Evolutionary conservation across 1,140 invertebrate genomes (phyloP).

Genomic region (Anastrepha obliqua): DNA sequence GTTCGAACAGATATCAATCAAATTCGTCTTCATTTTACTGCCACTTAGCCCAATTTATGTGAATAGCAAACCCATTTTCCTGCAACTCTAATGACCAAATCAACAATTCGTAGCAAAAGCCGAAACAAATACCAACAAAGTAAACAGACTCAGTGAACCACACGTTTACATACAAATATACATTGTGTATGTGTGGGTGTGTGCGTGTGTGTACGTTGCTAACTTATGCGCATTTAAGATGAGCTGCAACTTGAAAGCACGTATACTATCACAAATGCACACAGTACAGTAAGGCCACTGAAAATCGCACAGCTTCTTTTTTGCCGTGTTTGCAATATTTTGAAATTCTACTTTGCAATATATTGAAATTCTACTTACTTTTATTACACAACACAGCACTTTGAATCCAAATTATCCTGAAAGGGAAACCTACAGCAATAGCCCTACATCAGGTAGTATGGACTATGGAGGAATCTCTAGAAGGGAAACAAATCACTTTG

Average conservation of each 20-base stretch:
- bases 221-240: constrained; percentile 7
- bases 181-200: neutral
- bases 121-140: constrained; percentile 7
- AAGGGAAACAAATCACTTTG: too few relatives aligned
- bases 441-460: too few relatives aligned
- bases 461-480: too few relatives aligned
- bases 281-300: too few relatives aligned
- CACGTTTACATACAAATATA: neutral
- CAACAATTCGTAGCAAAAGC: neutral
- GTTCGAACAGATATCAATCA: neutral
- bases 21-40: neutral
- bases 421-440: too few relatives aligned
- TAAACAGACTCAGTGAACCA: neutral
- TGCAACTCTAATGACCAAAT: constrained; percentile 9
- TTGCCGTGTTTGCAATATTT: too few relatives aligned
- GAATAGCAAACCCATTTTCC: constrained; percentile 11
- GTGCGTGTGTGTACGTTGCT: neutral
- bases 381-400: too few relatives aligned
- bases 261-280: too few relatives aligned
- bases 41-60: neutral
- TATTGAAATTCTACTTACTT: too few relatives aligned
- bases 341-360: too few relatives aligned
- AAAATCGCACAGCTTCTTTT: too few relatives aligned
- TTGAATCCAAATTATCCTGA: too few relatives aligned
- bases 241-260: neutral